Conservation (phyloP, 2,888 invertebrate species). For the Tetrapedia diversipes region DNA sequence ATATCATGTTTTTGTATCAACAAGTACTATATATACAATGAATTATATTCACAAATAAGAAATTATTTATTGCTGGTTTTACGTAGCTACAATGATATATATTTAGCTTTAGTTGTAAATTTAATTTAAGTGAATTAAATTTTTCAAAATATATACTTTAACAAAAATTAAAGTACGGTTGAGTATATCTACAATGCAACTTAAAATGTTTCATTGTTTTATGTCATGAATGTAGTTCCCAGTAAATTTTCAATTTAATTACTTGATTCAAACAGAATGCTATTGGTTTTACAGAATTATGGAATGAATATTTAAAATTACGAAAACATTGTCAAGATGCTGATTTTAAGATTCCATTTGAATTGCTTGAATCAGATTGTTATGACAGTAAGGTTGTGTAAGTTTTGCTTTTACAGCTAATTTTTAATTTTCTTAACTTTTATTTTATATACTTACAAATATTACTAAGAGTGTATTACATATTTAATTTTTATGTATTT, state of each 20-base stretch:
- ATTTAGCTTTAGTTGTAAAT: not conserved
- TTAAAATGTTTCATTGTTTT: not conserved
- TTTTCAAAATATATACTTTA: not conserved
- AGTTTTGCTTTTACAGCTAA: slow-evolving; percentile 20
- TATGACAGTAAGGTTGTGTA: slow-evolving; percentile 24
- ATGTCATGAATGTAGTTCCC: not conserved
- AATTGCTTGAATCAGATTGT: slow-evolving; percentile 13
- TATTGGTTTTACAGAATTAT: slow-evolving; percentile 65
- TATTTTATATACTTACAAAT: not conserved
- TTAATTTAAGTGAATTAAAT: not conserved
- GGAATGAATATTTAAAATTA: slow-evolving; percentile 61
- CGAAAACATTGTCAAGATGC: slow-evolving; percentile 38
- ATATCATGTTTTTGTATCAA: slow-evolving; percentile 12
- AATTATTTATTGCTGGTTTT: not conserved
- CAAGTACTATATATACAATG: not conserved
- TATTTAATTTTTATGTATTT: slow-evolving; percentile 19
- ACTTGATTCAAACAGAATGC: slow-evolving; percentile 1
- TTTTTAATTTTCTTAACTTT: not conserved
- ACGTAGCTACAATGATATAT: not conserved
- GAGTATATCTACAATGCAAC: not conserved
- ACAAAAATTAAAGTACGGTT: not conserved
- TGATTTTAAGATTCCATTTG: slow-evolving; percentile 22
- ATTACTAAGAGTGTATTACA: not conserved
- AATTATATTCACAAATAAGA: not conserved
- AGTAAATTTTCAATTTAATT: slow-evolving; percentile 2